Evolutionary conservation across 2,797 vertebrate species (phyloP).

Genomic region (Coracias cyanogaster): DNA sequence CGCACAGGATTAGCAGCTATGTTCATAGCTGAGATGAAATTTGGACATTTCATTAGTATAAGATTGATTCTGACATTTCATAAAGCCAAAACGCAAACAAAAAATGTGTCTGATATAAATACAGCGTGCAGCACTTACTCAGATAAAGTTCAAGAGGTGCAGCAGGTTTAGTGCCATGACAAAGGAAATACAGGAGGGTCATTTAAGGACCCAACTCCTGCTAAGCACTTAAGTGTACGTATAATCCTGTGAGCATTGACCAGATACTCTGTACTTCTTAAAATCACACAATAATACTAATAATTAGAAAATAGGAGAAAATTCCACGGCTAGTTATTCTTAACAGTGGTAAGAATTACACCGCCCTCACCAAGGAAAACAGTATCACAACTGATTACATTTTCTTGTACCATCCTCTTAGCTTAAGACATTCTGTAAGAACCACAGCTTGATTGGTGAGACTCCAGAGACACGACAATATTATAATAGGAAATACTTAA

Average conservation of each 20-base stretch:
- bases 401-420: background rate
- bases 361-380: background rate
- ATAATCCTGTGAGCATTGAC: background rate
- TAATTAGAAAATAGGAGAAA: background rate
- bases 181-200: conserved; percentile 54
- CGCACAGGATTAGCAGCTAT: conserved; percentile 58
- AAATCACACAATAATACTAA: background rate
- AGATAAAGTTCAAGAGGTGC: conserved; percentile 60
- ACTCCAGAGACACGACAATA: background rate
- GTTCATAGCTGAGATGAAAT: conserved; percentile 66
- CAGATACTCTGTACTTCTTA: background rate
- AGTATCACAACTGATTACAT: background rate
- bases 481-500: background rate
- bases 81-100: conserved; percentile 75
- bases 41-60: conserved; percentile 72
- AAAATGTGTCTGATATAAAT: conserved; percentile 61
- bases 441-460: background rate
- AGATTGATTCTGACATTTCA: conserved; percentile 76
- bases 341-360: background rate
- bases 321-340: background rate
- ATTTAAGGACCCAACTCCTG: conserved; percentile 47
- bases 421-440: background rate
- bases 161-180: conserved; percentile 60
- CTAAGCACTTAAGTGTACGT: background rate
- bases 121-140: conserved; percentile 40